Evolutionary conservation across 92 coral and sea anemone genomes (phyloP), one percentile per base, ranked within the genome.

Genomic region (Epizoanthus ramosus): DNA sequence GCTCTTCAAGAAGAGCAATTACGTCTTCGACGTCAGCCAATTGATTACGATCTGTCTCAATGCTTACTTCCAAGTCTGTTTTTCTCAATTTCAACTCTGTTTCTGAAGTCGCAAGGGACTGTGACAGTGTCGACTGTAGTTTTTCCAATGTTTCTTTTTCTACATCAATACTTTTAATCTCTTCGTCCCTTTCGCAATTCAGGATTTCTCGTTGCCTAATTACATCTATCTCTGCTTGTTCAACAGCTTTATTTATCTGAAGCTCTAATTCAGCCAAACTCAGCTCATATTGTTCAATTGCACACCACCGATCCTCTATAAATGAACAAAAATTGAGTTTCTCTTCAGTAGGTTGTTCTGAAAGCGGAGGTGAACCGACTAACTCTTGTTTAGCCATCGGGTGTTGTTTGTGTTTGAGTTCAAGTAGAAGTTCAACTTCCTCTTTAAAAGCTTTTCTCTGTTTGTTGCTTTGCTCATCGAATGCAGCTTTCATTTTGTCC

Each of bases 181-280:
- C 97, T 63, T 85, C 87, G 57, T 97, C 93, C 65, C 88, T 87
- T 68, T 94, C 99, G 69, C 71, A 86, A 4, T 87, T 87, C 61
- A 88, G 79, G 12, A 79, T 89, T 31, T 87, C 92, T 68, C 79
- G 73, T 64, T 92, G 88, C 69, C 86, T 72, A 41, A 86, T 64
- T 33, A 93, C 86, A 45, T 90, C 91, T 10, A 84, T 58, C 35
- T 90, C 98, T 3, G 91, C 84, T 31, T 94, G 90, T 35, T 90
- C 92, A 3, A 88, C 50, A 6, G 88, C 83, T 83, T 85, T 94
- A 7, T 93, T 85, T 69, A 90, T 92, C 24, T 87, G 90, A 19
- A 95, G 80, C 79, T 97, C 98, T 45, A 95, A 87, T 60, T 95
- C 98, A 6, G 94, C 97, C 68, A 95, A 83, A 60, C 89, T 92